These are phyloP conservation scores for Spisula subtruncata DNA, from an alignment of 2,888 invertebrate genomes.

Conservation along the genomic window DNA sequence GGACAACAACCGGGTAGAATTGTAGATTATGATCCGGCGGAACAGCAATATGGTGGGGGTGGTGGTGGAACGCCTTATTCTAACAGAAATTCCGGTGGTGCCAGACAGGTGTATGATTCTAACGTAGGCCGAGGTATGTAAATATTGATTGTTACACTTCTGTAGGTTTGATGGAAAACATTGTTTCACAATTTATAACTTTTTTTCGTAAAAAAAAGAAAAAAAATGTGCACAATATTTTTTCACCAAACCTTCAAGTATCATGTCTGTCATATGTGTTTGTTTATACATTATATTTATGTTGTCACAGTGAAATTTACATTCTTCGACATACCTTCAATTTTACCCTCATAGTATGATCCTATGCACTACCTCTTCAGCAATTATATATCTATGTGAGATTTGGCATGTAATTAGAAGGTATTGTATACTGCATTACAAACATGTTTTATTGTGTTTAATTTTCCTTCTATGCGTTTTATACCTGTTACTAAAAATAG, in stretches of 20 bases:
- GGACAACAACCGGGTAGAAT: conserved; percentile 79
- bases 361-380: background rate
- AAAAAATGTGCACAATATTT: too few relatives aligned
- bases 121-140: conserved; percentile 80
- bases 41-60: conserved; percentile 29
- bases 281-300: background rate
- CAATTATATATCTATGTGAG: too few relatives aligned
- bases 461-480: too few relatives aligned
- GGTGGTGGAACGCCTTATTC: conserved; percentile 77
- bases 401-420: too few relatives aligned
- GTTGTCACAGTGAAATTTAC: background rate
- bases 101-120: conserved; percentile 80
- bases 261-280: too few relatives aligned
- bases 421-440: too few relatives aligned
- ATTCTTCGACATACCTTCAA: background rate
- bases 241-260: too few relatives aligned
- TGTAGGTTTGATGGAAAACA: background rate
- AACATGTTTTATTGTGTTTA: too few relatives aligned
- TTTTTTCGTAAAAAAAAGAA: too few relatives aligned
- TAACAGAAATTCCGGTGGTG: conserved; percentile 73
- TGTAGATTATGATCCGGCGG: conserved; percentile 77
- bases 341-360: background rate
- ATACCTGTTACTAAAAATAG: background rate
- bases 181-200: too few relatives aligned
- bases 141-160: background rate